Percentiles rank a stretch among this genome's conserved stretches.
These are phyloP conservation scores for Drosophila hawaiiensis DNA, from an alignment of 2,888 invertebrate genomes.

Conservation along the genomic window DNA sequence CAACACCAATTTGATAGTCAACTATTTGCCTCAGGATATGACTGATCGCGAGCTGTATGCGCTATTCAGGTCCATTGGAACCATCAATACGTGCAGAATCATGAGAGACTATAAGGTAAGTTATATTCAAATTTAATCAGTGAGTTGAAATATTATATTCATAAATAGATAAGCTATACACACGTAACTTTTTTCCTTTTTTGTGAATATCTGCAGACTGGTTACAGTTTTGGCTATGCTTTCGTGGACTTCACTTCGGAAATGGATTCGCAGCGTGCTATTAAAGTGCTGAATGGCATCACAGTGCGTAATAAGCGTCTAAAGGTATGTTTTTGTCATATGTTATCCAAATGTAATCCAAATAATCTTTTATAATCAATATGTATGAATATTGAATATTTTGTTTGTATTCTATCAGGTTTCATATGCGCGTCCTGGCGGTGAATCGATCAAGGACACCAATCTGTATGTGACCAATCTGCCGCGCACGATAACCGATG, in stretches of 20 bases:
- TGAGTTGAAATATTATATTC: background rate
- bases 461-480: conserved; percentile 97
- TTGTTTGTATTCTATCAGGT: conserved; percentile 86
- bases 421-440: conserved; percentile 95
- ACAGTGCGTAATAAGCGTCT: conserved; percentile 95
- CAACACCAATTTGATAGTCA: conserved; percentile 95
- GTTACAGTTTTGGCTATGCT: conserved; percentile 98
- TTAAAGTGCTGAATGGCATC: conserved; percentile 94
- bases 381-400: background rate
- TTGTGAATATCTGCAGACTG: conserved; percentile 87
- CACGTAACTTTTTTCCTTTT: background rate
- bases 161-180: background rate
- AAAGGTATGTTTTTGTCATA: conserved; percentile 87
- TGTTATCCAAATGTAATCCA: background rate
- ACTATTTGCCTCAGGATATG: conserved; percentile 97
- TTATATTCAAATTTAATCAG: background rate
- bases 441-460: conserved; percentile 96
- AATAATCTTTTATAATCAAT: background rate
- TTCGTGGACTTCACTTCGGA: conserved; percentile 96
- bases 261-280: conserved; percentile 94
- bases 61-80: conserved; percentile 95
- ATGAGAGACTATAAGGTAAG: conserved; percentile 95
- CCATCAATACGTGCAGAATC: conserved; percentile 95
- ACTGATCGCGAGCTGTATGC: conserved; percentile 95
- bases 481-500: conserved; percentile 93